Base-by-base conservation (phyloP, 2,113 vertebrate species). In the Tychaedon coryphoeus region DNA sequence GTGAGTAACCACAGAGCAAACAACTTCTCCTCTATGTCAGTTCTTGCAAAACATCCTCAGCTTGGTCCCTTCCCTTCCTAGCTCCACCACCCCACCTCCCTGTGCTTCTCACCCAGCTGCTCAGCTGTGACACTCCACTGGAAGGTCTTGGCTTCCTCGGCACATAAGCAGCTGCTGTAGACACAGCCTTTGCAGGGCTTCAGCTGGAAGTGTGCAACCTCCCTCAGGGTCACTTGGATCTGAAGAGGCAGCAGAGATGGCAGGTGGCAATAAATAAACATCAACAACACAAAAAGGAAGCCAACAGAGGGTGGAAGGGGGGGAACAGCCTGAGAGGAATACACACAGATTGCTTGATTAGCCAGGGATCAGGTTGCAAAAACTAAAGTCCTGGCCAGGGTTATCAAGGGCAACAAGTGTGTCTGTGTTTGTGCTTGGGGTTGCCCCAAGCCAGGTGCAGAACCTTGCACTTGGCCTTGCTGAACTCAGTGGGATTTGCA, bases 151-250 rank as follows among this genome's bases (percentile, higher is more conserved):
- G 97, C 96, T 94, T 98, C 98, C 4, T 84, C 85, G 1, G 97
- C 98, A 86, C 99, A 99, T 34, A 99, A 78, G 91, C 99, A 99
- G 92, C 94, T 95, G 76, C 97, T 97, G 93, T 98, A 98, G 83
- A 80, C 14, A 56, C 96, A 91, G 50, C 65, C 96, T 81, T 96
- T 48, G 75, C 97, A 79, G 1, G 94, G 88, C 73, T 94, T 95
- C 57, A 98, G 96, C 64, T 95, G 96, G 91, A 97, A 97, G 57
- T 96, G 91, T 60, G 89, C 11, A 10, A 97, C 96, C 20, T 86
- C 31, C 14, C 88, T 58, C 81, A 98, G 78, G 67, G 84, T 97
- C 70, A 97, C 95, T 54, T 54, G 94, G 36, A 99, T 94, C 98
- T 99, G 93, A 34, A 76, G 48, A 23, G 65, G 15, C 48, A 45